These are phyloP conservation scores for Tragelaphus imberbis DNA, from an alignment of 2,113 vertebrate genomes.

Conservation along the genomic window DNA sequence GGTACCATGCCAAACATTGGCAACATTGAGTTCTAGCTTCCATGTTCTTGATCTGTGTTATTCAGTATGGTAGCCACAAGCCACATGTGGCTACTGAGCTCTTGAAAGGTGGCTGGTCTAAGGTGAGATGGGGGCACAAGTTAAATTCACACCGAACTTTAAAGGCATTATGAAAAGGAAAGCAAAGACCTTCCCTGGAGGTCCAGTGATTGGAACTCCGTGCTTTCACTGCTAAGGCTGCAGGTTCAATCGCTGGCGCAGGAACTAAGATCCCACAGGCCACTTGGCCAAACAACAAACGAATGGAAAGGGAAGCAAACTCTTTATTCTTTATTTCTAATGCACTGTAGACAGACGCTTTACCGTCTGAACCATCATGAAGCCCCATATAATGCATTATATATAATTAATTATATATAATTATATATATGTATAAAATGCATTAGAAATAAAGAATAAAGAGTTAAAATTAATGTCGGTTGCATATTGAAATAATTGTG, in stretches of 20 bases:
- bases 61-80: not conserved
- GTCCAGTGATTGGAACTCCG: not conserved
- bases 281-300: not conserved
- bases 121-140: fast-evolving
- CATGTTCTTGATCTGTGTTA: not conserved
- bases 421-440: not conserved
- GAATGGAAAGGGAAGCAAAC: not conserved
- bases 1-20: not conserved
- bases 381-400: too few relatives aligned
- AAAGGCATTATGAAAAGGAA: not conserved
- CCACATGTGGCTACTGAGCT: not conserved
- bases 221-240: not conserved
- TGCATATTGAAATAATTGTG: not conserved
- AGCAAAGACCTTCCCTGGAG: not conserved
- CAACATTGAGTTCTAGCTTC: not conserved
- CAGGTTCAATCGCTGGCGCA: not conserved
- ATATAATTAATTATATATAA: too few relatives aligned
- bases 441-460: not conserved
- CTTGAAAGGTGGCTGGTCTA: too few relatives aligned
- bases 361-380: too few relatives aligned
- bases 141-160: not conserved
- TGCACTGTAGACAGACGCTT: too few relatives aligned
- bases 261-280: not conserved
- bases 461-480: not conserved
- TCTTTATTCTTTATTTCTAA: too few relatives aligned